Base-by-base conservation (phyloP, 1,140 invertebrate genomes). In the Habropoda laboriosa region DNA sequence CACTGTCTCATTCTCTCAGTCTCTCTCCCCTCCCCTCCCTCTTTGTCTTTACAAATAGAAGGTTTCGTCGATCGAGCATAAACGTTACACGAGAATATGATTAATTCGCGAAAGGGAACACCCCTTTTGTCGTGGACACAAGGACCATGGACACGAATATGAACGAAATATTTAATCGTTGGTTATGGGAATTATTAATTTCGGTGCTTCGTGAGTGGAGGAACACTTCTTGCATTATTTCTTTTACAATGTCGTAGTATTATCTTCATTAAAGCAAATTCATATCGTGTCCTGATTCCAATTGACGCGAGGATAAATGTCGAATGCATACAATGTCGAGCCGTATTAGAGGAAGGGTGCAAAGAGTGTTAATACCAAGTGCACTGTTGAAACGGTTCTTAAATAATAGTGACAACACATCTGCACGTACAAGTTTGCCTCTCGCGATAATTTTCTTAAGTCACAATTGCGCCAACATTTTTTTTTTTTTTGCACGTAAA, bases 31-130 rank as follows among this genome's bases (percentile, higher is more conserved):
- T 13, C 35, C n/a, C 49, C 10, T 16, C n/a, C 13, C 45, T 53
- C 47, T 38, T 0, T 38, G 1, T 13, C 27, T 72, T 6, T 2
- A 30, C n/a, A 0, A 57, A 13, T 27, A 21, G 24, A 30, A 8
- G 35, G 40, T 77, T 70, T 55, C 18, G 74, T 68, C 66, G 53
- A 77, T 24, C 30, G 13, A 30, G 64, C 66, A 58, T 47, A 30
- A 70, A 58, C 38, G 40, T 30, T 35, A 30, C 53, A 24, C 21
- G n/a, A 7, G 3, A 38, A 10, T 47, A 45, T 66, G 63, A 27
- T 45, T 70, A 53, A 70, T 53, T 53, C 47, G 40, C 38, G 35
- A 70, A 30, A 66, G 42, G 42, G 2, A 38, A 32, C 42, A 30
- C 7, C 10, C 27, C 32, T 21, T 63, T 7, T 30, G 24, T 24